These are phyloP conservation scores for Papilio machaon DNA, from an alignment of 1,140 invertebrate genomes.

Conservation along the genomic window DNA sequence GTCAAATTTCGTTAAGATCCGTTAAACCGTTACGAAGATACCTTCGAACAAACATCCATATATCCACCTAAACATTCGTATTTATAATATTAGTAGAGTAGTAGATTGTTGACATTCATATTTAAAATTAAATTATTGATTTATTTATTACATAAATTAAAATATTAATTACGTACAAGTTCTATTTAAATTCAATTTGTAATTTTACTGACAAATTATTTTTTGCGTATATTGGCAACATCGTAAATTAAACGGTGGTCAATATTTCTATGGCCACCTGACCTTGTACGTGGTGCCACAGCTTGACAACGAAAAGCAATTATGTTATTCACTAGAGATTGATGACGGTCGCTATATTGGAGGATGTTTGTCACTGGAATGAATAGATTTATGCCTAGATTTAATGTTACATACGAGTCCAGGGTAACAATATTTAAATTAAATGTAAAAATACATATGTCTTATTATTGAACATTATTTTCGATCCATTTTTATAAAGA, in stretches of 20 bases:
- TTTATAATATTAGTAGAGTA: too few relatives aligned
- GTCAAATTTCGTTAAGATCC: too few relatives aligned
- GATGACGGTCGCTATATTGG: conserved; percentile 54
- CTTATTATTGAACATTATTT: too few relatives aligned
- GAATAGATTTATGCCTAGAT: conserved; percentile 48
- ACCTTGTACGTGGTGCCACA: conserved; percentile 44
- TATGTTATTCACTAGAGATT: conserved; percentile 60
- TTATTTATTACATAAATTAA: not conserved
- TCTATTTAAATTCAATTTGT: not conserved
- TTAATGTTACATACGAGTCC: conserved; percentile 27
- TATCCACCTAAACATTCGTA: too few relatives aligned
- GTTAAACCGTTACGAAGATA: too few relatives aligned
- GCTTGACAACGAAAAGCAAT: conserved; percentile 55
- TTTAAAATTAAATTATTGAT: not conserved
- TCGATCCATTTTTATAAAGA: too few relatives aligned
- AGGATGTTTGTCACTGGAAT: conserved; percentile 59
- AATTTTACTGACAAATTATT: not conserved
- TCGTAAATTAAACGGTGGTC: conserved; percentile 3
- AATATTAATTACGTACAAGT: not conserved
- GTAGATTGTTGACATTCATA: too few relatives aligned
- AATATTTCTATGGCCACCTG: conserved; percentile 42
- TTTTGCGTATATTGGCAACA: conserved; percentile 6
- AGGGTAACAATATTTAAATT: too few relatives aligned
- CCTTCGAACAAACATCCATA: too few relatives aligned
- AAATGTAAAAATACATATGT: not conserved